Conservation (phyloP, 2,797 vertebrate genomes). For the Brachymystax lenok region DNA sequence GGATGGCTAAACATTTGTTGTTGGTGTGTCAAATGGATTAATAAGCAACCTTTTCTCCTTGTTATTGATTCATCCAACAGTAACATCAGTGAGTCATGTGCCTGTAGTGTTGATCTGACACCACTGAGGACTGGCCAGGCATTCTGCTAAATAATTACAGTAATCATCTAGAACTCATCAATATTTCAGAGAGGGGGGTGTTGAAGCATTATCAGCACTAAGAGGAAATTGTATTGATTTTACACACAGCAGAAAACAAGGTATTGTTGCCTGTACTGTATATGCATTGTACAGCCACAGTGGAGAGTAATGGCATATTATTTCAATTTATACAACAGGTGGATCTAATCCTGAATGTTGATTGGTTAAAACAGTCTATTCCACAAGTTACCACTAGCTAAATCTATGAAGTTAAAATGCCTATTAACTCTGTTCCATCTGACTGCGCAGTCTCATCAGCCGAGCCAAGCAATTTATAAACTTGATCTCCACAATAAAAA, state of each 20-base stretch:
- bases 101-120: background rate
- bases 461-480: too few species aligned
- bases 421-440: too few species aligned
- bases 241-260: background rate
- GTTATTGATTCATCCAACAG: too few species aligned
- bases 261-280: background rate
- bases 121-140: background rate
- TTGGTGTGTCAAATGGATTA: background rate
- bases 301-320: background rate
- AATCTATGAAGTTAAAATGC: too few species aligned
- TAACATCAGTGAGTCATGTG: too few species aligned
- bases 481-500: too few species aligned
- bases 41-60: background rate
- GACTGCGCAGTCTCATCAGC: too few species aligned
- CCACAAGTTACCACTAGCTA: too few species aligned
- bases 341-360: too few species aligned
- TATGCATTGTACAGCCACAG: background rate
- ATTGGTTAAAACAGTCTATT: too few species aligned
- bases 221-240: background rate
- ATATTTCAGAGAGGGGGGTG: background rate
- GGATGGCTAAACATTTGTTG: background rate
- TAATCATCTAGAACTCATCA: constrained; percentile 3
- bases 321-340: background rate
- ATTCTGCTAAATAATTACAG: background rate
- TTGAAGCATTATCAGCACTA: background rate